Evolutionary conservation across 1,140 invertebrate genomes (phyloP).

Genomic region (Drosophila littoralis): DNA sequence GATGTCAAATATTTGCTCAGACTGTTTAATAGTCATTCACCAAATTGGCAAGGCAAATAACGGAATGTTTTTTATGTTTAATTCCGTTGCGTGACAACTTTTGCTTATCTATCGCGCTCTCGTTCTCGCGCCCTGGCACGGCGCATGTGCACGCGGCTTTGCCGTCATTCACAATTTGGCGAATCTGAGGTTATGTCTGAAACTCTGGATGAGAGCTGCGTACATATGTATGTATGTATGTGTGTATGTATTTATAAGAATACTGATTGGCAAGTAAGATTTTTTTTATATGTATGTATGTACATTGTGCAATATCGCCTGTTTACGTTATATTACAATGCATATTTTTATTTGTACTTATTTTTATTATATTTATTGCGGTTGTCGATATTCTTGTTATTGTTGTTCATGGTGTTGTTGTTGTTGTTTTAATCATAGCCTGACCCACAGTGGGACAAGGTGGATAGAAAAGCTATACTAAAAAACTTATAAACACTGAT

Average conservation of each 20-base stretch:
- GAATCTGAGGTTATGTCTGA: slow-evolving; percentile 27
- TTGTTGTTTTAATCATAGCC: slow-evolving; percentile 63
- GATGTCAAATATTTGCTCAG: slow-evolving; percentile 69
- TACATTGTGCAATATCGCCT: slow-evolving; percentile 60
- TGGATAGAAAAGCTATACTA: slow-evolving; percentile 15
- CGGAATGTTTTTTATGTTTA: slow-evolving; percentile 56
- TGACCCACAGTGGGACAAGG: slow-evolving; percentile 43
- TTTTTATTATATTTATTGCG: slow-evolving; percentile 54
- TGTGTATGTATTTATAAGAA: slow-evolving; percentile 13
- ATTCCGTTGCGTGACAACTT: slow-evolving; percentile 61
- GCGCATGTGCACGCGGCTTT: slow-evolving; percentile 41
- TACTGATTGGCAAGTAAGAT: slow-evolving; percentile 24
- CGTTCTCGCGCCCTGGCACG: not conserved
- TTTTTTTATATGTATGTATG: slow-evolving; percentile 8
- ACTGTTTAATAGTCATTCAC: slow-evolving; percentile 71
- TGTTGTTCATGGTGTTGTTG: slow-evolving; percentile 25
- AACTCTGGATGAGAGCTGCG: not conserved
- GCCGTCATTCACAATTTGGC: slow-evolving; percentile 20
- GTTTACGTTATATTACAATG: slow-evolving; percentile 71
- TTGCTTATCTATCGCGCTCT: not conserved
- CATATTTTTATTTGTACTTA: slow-evolving; percentile 59
- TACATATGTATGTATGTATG: not conserved
- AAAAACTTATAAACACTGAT: slow-evolving; percentile 15
- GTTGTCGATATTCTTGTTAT: slow-evolving; percentile 30
- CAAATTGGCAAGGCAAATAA: slow-evolving; percentile 65